Evolutionary conservation across 1,140 invertebrate genomes (phyloP).

Genomic region (Drosophila bifasciata): DNA sequence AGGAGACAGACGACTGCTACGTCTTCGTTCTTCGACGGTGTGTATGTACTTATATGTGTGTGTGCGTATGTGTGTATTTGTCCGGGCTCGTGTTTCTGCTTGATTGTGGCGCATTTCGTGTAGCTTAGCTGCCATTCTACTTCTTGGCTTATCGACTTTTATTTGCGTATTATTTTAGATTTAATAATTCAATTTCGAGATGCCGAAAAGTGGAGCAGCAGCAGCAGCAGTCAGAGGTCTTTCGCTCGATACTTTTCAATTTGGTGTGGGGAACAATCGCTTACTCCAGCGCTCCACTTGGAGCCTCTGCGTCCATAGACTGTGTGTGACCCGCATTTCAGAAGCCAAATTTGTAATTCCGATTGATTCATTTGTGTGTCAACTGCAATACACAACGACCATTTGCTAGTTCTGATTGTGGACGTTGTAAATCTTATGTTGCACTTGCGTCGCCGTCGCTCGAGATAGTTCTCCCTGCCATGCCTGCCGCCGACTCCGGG

Average conservation of each 20-base stretch:
- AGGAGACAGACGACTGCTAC: conserved; percentile 3
- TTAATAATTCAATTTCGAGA: conserved; percentile 59
- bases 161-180: conserved; percentile 52
- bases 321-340: conserved; percentile 5
- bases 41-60: conserved; percentile 7
- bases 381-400: conserved; percentile 24
- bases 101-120: conserved; percentile 28
- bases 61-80: not conserved
- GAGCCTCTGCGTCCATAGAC: too few species aligned
- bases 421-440: conserved; percentile 57
- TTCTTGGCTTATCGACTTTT: conserved; percentile 57
- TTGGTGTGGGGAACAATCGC: not conserved
- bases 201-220: conserved; percentile 32
- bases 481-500: not conserved
- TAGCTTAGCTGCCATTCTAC: conserved; percentile 47
- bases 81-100: not conserved
- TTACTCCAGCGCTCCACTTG: too few species aligned
- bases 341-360: conserved; percentile 31
- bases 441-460: conserved; percentile 29
- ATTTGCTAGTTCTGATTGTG: conserved; percentile 26
- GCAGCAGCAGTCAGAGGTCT: not conserved
- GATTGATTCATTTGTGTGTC: conserved; percentile 62
- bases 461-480: too few species aligned
- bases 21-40: not conserved
- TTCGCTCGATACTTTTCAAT: conserved; percentile 13